These are phyloP conservation scores for Apteryx owenii DNA, from an alignment of 2,113 vertebrate genomes.

Conservation along the genomic window DNA sequence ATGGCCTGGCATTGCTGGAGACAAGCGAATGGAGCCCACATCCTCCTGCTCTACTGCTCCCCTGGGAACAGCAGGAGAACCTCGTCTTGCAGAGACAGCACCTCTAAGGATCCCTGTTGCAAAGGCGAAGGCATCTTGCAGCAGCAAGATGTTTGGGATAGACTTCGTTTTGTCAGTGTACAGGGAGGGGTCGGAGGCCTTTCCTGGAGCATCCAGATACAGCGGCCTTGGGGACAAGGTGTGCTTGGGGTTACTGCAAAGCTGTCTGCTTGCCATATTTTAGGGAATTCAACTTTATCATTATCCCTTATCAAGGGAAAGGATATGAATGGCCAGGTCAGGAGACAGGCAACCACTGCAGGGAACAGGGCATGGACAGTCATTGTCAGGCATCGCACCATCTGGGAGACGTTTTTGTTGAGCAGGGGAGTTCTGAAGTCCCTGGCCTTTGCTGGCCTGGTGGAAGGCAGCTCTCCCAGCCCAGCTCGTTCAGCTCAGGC, in stretches of 20 bases:
- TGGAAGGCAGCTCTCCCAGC: background rate
- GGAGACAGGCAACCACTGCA: background rate
- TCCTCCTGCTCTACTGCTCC: background rate
- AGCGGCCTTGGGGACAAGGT: background rate
- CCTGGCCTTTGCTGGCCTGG: too few relatives aligned
- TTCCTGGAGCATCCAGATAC: too few relatives aligned
- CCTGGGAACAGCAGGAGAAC: background rate
- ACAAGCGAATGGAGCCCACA: background rate
- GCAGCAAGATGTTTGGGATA: accelerated
- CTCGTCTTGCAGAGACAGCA: background rate
- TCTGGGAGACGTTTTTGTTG: accelerated
- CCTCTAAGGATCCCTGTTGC: background rate
- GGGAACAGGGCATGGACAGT: background rate
- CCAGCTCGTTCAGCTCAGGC: background rate
- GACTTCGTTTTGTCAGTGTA: background rate
- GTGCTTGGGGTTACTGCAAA: background rate
- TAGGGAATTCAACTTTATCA: background rate
- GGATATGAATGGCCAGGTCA: accelerated
- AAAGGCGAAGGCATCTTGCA: background rate
- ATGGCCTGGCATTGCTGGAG: background rate
- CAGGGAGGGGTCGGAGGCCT: background rate
- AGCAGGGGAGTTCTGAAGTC: background rate
- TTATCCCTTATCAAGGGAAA: background rate
- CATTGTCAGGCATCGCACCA: accelerated
- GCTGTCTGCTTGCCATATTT: background rate